Percentiles rank a stretch among this genome's conserved stretches.
These are phyloP conservation scores for Andricus grossulariae DNA, from an alignment of 1,140 invertebrate genomes.

Conservation along the genomic window DNA sequence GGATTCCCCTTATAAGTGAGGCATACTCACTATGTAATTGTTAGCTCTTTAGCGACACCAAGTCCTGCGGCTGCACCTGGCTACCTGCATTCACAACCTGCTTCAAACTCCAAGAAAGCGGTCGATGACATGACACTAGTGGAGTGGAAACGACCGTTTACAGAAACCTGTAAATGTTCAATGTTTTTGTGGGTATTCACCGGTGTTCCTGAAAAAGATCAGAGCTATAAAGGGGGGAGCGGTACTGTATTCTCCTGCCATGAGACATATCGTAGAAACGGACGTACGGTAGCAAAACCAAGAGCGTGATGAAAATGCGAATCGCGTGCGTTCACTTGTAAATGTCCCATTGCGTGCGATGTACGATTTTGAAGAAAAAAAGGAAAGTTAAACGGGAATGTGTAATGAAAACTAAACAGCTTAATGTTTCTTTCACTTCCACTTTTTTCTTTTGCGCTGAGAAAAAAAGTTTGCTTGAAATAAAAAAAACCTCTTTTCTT, in stretches of 20 bases:
- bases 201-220: background rate
- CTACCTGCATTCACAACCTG: slow-evolving; percentile 24
- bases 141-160: slow-evolving; percentile 28
- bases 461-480: too few species aligned
- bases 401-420: background rate
- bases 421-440: slow-evolving; percentile 7
- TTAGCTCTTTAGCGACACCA: too few species aligned
- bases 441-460: background rate
- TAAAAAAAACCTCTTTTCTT: too few species aligned
- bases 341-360: slow-evolving; percentile 26
- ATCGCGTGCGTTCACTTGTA: slow-evolving; percentile 26
- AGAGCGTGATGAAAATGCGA: slow-evolving; percentile 26
- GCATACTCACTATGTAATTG: too few species aligned
- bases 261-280: background rate
- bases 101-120: slow-evolving; percentile 22
- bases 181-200: background rate
- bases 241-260: slow-evolving; percentile 21
- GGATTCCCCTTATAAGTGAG: too few species aligned
- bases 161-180: slow-evolving; percentile 24
- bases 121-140: slow-evolving; percentile 29
- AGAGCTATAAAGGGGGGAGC: background rate
- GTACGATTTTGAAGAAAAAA: slow-evolving; percentile 20
- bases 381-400: slow-evolving; percentile 19
- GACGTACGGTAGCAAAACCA: slow-evolving; percentile 18
- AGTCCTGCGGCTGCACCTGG: slow-evolving; percentile 10